These are phyloP conservation scores for Rhodeus uyekii DNA, from an alignment of 2,797 vertebrate genomes.

Conservation along the genomic window DNA sequence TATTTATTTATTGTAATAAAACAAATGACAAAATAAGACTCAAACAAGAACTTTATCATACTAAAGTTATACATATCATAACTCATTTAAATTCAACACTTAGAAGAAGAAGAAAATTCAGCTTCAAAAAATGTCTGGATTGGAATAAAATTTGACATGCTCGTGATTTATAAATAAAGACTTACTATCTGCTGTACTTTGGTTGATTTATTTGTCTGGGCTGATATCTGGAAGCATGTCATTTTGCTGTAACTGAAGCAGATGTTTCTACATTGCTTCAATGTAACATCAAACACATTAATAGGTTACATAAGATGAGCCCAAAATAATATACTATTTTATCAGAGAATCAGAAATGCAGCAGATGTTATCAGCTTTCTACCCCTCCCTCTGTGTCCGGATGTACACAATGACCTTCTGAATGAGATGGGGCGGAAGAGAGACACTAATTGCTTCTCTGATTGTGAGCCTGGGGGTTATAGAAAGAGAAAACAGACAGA, in stretches of 20 bases:
- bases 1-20: background rate
- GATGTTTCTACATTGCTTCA: constrained; percentile 6
- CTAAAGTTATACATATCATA: too few relatives aligned
- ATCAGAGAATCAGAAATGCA: constrained; percentile 26
- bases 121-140: background rate
- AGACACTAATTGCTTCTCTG: constrained; percentile 66
- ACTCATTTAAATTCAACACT: background rate
- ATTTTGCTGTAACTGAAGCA: background rate
- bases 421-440: constrained; percentile 73
- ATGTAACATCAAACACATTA: background rate
- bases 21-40: background rate
- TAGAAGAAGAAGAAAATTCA: too few relatives aligned
- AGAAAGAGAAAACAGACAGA: constrained; percentile 45
- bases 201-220: background rate
- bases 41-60: background rate
- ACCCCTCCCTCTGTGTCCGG: constrained; percentile 41
- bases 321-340: background rate
- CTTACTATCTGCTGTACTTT: background rate
- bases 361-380: constrained; percentile 15
- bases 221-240: background rate
- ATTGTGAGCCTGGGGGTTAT: constrained; percentile 72
- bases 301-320: background rate
- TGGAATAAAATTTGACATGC: background rate
- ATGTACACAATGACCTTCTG: constrained; percentile 69
- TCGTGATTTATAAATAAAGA: background rate